These are phyloP conservation scores for Amyelois transitella DNA, from an alignment of 1,140 invertebrate genomes.

Conservation along the genomic window DNA sequence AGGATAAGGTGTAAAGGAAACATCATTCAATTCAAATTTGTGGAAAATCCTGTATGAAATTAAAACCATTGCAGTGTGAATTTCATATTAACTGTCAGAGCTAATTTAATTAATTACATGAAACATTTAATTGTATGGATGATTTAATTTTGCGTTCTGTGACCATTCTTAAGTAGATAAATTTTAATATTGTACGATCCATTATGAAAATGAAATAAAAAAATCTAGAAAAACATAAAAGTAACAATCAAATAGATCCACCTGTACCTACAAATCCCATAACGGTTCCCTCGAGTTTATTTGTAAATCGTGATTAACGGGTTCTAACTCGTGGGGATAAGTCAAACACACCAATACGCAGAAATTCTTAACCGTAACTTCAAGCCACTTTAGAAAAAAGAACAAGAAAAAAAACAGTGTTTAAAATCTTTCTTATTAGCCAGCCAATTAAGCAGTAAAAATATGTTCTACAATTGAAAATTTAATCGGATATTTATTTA, in stretches of 20 bases:
- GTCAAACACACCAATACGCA: constrained; percentile 6
- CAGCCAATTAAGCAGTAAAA: neutral
- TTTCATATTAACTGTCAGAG: no score
- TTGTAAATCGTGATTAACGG: constrained; percentile 52
- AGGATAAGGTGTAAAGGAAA: no score
- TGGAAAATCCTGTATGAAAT: no score
- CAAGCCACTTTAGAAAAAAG: neutral
- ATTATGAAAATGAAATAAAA: no score
- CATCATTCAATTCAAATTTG: no score
- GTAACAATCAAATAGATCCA: neutral
- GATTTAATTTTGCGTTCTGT: no score
- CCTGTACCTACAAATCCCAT: constrained; percentile 21
- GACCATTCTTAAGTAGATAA: no score
- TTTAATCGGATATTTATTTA: neutral
- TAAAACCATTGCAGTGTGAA: no score
- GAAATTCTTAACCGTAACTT: neutral
- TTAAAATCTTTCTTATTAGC: neutral
- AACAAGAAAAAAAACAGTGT: neutral
- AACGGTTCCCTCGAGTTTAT: constrained; percentile 31
- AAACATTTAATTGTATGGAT: no score
- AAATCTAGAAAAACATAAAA: no score
- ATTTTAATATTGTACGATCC: no score
- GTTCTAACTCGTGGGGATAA: constrained; percentile 20
- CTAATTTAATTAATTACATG: no score
- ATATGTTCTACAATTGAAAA: neutral